Evolutionary conservation across 2,888 invertebrate species (phyloP), one percentile per base, ranked within the genome.

Genomic region (Lobophora halterata): DNA sequence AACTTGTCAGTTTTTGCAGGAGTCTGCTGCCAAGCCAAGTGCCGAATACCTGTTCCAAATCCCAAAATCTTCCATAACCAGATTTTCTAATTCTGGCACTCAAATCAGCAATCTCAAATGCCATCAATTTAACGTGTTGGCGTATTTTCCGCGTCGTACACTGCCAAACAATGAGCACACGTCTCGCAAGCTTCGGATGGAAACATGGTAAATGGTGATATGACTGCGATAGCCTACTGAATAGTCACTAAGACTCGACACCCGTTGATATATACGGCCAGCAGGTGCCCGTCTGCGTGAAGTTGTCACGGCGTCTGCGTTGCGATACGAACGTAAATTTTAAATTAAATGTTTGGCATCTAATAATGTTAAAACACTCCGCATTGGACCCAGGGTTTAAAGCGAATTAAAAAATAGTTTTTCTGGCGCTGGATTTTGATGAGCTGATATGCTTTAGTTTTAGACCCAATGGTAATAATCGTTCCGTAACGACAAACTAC

Each of bases 161-260:
- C 47, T 81, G 79, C 79, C 79, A 81, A 80, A 80, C 79, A 75
- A 79, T 78, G 61, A 68, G 58, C 55, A 55, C 52, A 58, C 58
- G 56, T 61, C 59, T 60, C 52, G 12, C 25, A 34, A 31, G 17
- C 36, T 19, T 28, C 14, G 25, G 29, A 28, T 23, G 19, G 27
- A 52, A 58, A 52, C 47, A 58, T 43, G 44, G 42, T 52, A 52
- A 52, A 58, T 56, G 51, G 50, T 57, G 61, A 64, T 65, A 61
- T 63, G 70, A 71, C 69, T n/a, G n/a, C n/a, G n/a, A n/a, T n/a
- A n/a, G n/a, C n/a, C n/a, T n/a, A n/a, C n/a, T n/a, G n/a, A n/a
- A n/a, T n/a, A n/a, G n/a, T n/a, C n/a, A n/a, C n/a, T n/a, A n/a
- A n/a, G n/a, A n/a, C n/a, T n/a, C 64, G 71, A 71, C 70, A 67